These are phyloP conservation scores for Atlantisia rogersi DNA, from an alignment of 2,113 vertebrate species.

Conservation along the genomic window DNA sequence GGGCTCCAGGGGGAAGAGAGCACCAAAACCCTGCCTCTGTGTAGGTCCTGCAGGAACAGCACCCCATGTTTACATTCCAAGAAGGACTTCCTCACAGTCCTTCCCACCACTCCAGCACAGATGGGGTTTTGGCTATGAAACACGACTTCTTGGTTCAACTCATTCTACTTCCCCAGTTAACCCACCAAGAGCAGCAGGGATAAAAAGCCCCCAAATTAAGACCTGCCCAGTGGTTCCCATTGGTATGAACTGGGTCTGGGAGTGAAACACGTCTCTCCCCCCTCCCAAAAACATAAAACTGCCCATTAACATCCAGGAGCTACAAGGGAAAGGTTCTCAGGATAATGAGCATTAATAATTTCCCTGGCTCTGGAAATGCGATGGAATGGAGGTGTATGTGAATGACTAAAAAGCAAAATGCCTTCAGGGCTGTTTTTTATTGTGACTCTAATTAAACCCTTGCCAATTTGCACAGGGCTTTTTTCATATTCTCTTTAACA, in stretches of 20 bases:
- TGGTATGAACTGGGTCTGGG: not conserved
- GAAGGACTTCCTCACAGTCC: not conserved
- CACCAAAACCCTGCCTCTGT: not conserved
- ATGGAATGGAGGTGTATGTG: constrained; percentile 48
- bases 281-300: not conserved
- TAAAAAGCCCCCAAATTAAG: not conserved
- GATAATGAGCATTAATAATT: constrained; percentile 54
- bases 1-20: not conserved
- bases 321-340: constrained; percentile 13
- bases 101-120: not conserved
- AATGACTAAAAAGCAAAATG: constrained; percentile 62
- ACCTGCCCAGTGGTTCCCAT: not conserved
- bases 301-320: constrained; percentile 15
- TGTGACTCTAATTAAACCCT: constrained; percentile 77
- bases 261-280: not conserved
- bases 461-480: constrained; percentile 65
- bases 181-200: not conserved
- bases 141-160: not conserved
- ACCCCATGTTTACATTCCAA: fast-evolving
- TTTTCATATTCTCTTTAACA: constrained; percentile 56
- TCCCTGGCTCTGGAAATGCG: constrained; percentile 1
- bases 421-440: constrained; percentile 68
- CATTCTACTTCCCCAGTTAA: not conserved
- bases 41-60: not conserved
- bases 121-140: fast-evolving